A percentile compares a stretch with the other conserved stretches of the same genome.
phyloP scores from a whole-genome alignment of 2,888 invertebrate genomes.

The Hirtodrosophila trivittata region DNA sequence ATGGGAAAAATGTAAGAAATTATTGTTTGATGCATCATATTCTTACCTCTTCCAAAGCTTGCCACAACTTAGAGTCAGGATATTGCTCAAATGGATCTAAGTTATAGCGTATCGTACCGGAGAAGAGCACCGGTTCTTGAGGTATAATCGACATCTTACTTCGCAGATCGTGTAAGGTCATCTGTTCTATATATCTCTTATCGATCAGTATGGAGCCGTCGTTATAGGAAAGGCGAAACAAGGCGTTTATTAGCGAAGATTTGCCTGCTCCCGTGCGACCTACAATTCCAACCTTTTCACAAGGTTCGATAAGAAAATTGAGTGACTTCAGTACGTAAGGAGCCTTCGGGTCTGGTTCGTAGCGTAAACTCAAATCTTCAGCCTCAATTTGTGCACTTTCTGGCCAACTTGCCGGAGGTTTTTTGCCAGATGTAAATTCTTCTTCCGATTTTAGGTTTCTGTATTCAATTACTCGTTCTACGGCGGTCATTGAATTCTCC shows the following conservation, averaged over 20 bases:
- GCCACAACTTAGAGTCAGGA: constrained; percentile 91
- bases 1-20: neutral
- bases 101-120: constrained; percentile 94
- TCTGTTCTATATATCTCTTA: constrained; percentile 87
- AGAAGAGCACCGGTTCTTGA: constrained; percentile 93
- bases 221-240: constrained; percentile 91
- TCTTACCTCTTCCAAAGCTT: constrained; percentile 91
- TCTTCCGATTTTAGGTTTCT: constrained; percentile 83
- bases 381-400: constrained; percentile 88
- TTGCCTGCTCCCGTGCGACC: constrained; percentile 91
- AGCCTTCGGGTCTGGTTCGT: constrained; percentile 86
- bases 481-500: constrained; percentile 94
- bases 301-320: constrained; percentile 86
- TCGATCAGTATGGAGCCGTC: constrained; percentile 93
- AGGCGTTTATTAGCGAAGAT: constrained; percentile 88
- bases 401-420: constrained; percentile 89
- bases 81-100: constrained; percentile 94
- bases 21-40: neutral
- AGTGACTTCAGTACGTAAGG: constrained; percentile 90
- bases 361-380: constrained; percentile 88
- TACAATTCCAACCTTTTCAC: constrained; percentile 89
- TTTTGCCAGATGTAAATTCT: constrained; percentile 87
- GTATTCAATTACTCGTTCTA: constrained; percentile 91
- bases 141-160: constrained; percentile 93
- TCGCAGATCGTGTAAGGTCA: constrained; percentile 91